Conservation (phyloP, 1,140 invertebrate genomes). For the Glossosoma conforme region DNA sequence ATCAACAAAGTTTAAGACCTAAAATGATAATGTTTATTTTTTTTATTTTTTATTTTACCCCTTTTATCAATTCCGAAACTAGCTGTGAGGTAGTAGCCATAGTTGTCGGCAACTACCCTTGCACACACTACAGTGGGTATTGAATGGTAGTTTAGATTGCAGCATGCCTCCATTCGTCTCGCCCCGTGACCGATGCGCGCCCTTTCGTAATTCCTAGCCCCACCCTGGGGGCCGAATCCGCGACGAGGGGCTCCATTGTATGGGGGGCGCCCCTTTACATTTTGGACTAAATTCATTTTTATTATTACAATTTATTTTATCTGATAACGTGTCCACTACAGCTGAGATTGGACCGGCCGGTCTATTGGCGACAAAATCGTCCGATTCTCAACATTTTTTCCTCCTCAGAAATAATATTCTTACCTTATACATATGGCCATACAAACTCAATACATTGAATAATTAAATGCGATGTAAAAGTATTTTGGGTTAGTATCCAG, state of each 20-base stretch:
- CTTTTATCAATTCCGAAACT: not conserved
- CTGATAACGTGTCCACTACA: slow-evolving; percentile 30
- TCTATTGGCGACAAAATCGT: not conserved
- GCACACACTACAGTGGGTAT: not conserved
- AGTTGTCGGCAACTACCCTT: not conserved
- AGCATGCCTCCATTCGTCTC: slow-evolving; percentile 11
- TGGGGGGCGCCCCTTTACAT: slow-evolving; percentile 3
- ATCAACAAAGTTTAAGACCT: not conserved
- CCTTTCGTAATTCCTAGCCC: not conserved
- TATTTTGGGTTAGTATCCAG: not conserved
- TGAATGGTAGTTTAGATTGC: slow-evolving; percentile 7
- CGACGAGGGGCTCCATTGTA: slow-evolving; percentile 3
- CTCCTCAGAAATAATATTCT: not conserved
- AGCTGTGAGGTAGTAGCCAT: not conserved
- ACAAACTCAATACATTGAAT: not conserved
- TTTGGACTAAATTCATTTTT: slow-evolving; percentile 28
- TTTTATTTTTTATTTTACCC: not conserved
- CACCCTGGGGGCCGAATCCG: not conserved
- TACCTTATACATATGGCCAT: not conserved
- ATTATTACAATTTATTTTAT: slow-evolving; percentile 29
- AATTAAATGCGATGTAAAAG: not conserved
- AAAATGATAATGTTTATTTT: not conserved
- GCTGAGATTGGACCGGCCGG: slow-evolving; percentile 15
- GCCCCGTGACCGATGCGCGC: slow-evolving; percentile 16
- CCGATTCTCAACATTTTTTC: slow-evolving; percentile 4